Base-by-base conservation (phyloP, 2,113 vertebrate species). In the Phocoena sinus region DNA sequence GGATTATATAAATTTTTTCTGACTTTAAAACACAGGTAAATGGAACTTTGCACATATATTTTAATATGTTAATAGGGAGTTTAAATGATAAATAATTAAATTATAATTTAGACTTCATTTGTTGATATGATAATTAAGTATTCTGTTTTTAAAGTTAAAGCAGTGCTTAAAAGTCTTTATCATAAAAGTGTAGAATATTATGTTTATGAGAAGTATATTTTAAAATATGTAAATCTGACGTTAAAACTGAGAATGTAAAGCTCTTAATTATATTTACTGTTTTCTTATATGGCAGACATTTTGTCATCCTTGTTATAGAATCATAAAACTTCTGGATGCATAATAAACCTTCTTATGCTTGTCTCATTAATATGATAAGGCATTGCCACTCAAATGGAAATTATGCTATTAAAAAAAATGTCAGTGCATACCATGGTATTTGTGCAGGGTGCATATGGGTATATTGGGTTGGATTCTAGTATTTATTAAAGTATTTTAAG, bases 251-350 rank as follows among this genome's bases (percentile, higher is more conserved):
- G 44, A 73, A 92, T 76, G n/a, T 71, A 92, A 33, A 94, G 77
- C 92, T 77, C 95, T 97, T 94, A 96, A 20, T 82, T 95, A 80
- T 85, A 96, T 70, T 92, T 93, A 95, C 44, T 74, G 10, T 95
- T 83, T 67, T 83, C 89, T 95, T 38, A 76, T 36, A 71, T 94
- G n/a, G 71, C 38, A 74, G 71, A 65, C 53, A 96, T 65, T 44
- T 96, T 97, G 62, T 98, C 50, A 94, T 91, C 3, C 65, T 96
- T 87, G 21, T 93, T 96, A 65, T 1, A 50, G 63, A 90, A 77
- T 95, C 83, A 96, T 97, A 91, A 96, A 96, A 67, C 3, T 60
- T 97, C 81, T 50, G 91, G 11, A 25, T 71, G 0, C 47, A 33
- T 70, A 95, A 92, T 95, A 96, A 96, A 62, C 0, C n/a, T 91